Evolutionary conservation across 2,113 vertebrate genomes (phyloP), one percentile per base, ranked within the genome.

Genomic region (Austrofundulus limnaeus): DNA sequence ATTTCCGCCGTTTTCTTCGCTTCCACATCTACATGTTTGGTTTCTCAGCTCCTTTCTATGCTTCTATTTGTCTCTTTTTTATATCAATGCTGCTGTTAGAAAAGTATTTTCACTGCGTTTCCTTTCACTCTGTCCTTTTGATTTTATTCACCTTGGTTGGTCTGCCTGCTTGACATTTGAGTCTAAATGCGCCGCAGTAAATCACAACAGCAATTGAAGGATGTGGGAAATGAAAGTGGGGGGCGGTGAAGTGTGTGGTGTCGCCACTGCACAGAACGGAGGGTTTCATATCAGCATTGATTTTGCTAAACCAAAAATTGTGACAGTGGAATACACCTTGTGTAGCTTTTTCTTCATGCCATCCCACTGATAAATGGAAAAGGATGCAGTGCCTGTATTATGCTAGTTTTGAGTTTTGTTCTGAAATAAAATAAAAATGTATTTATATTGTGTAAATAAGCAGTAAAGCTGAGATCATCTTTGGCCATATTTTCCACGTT

Each of bases 111-210:
- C 20, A 34, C 46, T 54, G 59, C 14, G 47, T 64, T 61, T 70
- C 28, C 25, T 47, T 51, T 42, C 15, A 60, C 37, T 48, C 17
- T 24, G n/a, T 53, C 48, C 54, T 70, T 56, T 56, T 66, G 39
- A 61, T 57, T 61, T 19, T 15, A 5, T 23, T 51, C 24, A 15
- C 12, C 46, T 52, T 12, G 16, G 23, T 66, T 11, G 6, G n/a
- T 57, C 43, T 48, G 50, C 17, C 42, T 70, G 52, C 25, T 47
- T 64, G 56, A 67, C 53, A 57, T 77, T 66, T 80, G 23, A 65
- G 31, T 59, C 45, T 69, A 48, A 63, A 17, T 21, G 11, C 60
- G 20, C 21, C 31, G 19, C 31, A 50, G 10, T 47, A 46, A 58
- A 54, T 19, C 39, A 34, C 28, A 61, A 45, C 8, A 21, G 11